Percentiles rank a stretch among this genome's conserved stretches.
These are phyloP conservation scores for Melikaiella ostensackeni DNA, from an alignment of 2,888 invertebrate species.

Conservation along the genomic window DNA sequence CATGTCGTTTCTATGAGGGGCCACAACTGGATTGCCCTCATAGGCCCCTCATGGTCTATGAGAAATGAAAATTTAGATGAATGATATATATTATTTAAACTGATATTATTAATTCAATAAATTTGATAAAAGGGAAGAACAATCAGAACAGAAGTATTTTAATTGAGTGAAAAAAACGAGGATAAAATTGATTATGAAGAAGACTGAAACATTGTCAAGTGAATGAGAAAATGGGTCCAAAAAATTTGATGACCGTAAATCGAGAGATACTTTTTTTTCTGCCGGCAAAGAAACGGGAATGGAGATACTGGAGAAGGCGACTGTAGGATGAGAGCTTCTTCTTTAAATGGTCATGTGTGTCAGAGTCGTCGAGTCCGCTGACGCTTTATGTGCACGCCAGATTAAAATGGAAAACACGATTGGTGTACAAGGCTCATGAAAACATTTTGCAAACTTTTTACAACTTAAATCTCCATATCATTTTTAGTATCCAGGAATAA, in stretches of 20 bases:
- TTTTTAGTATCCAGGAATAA: not conserved
- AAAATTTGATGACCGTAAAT: not conserved
- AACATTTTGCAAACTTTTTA: conserved; percentile 3
- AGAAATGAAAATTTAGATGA: too few relatives aligned
- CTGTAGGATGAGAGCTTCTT: conserved; percentile 33
- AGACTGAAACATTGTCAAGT: not conserved
- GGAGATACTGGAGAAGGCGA: conserved; percentile 27
- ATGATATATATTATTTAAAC: too few relatives aligned
- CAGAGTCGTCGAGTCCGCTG: conserved; percentile 47
- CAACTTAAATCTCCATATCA: not conserved
- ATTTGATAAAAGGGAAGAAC: too few relatives aligned
- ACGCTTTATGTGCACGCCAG: conserved; percentile 5
- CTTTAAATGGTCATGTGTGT: conserved; percentile 64
- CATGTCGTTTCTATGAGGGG: too few relatives aligned
- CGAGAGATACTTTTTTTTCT: not conserved
- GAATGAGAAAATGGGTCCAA: conserved; percentile 11
- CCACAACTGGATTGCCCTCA: too few relatives aligned
- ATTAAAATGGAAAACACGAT: conserved; percentile 30
- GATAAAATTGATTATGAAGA: not conserved
- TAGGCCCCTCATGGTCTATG: too few relatives aligned
- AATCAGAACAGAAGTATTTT: too few relatives aligned
- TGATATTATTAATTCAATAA: too few relatives aligned
- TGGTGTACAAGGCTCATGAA: conserved; percentile 7
- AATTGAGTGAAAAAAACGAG: not conserved
- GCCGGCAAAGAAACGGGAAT: not conserved